Percentiles rank a stretch among this genome's conserved stretches.
These are phyloP conservation scores for Dugesia japonica DNA, from an alignment of 2,888 invertebrate genomes.

Conservation along the genomic window DNA sequence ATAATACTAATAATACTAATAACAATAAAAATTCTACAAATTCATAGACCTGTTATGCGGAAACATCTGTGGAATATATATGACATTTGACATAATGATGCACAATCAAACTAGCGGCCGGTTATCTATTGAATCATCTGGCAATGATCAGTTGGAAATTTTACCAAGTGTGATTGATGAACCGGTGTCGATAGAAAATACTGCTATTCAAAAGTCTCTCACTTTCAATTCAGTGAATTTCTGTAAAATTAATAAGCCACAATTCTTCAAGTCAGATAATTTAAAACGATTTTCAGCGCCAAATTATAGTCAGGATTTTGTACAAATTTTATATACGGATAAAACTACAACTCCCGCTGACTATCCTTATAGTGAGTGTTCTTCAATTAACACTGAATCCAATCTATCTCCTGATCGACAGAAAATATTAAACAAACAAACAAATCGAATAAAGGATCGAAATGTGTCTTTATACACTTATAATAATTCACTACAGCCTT, in stretches of 20 bases:
- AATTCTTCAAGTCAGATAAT: not conserved
- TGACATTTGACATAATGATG: too few species aligned
- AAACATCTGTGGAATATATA: too few species aligned
- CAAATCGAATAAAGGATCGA: not conserved
- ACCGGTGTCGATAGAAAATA: constrained; percentile 5
- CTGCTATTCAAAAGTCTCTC: not conserved
- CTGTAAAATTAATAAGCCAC: not conserved
- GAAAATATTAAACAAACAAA: not conserved
- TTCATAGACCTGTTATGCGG: too few species aligned
- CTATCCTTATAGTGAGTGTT: not conserved
- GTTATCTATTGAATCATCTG: not conserved
- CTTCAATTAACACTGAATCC: not conserved
- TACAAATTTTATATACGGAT: not conserved
- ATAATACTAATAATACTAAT: too few species aligned
- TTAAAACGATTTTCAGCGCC: constrained; percentile 6
- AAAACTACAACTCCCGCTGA: not conserved
- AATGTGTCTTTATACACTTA: not conserved
- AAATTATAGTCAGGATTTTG: constrained; percentile 10
- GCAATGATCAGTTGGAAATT: constrained; percentile 16
- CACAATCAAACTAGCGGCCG: too few species aligned
- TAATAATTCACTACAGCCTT: not conserved
- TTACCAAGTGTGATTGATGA: not conserved
- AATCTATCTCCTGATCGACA: not conserved
- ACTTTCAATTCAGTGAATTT: not conserved
- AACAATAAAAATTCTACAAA: too few species aligned